Evolutionary conservation across 2,113 vertebrate genomes (phyloP).

Genomic region (Procavia capensis): DNA sequence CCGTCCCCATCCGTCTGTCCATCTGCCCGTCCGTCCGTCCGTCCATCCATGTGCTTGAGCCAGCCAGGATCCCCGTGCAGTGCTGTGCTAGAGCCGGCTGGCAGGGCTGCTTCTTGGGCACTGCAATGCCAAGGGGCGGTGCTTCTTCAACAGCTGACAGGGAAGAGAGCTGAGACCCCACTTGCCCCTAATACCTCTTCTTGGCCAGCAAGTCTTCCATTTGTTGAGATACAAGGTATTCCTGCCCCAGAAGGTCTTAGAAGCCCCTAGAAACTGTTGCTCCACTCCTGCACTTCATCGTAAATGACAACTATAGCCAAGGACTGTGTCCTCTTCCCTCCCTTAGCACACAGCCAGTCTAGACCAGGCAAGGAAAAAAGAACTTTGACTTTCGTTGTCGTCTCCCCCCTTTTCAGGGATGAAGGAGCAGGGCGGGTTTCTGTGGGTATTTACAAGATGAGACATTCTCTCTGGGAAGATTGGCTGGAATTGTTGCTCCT

Average conservation of each 20-base stretch:
- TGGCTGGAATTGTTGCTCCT: not conserved
- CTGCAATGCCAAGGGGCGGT: not conserved
- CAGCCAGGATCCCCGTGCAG: not conserved
- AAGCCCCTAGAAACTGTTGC: not conserved
- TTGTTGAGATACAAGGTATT: not conserved
- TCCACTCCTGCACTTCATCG: not conserved
- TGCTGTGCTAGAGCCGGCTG: not conserved
- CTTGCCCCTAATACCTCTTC: not conserved
- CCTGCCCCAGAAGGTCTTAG: conserved; percentile 36
- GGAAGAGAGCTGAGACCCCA: not conserved
- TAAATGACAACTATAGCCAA: not conserved
- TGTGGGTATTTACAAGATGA: not conserved
- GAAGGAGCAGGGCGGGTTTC: not conserved
- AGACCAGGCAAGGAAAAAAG: not conserved
- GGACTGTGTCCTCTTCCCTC: not conserved
- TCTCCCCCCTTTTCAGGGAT: not conserved
- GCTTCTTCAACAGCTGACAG: conserved; percentile 58
- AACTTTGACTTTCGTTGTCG: fast-evolving
- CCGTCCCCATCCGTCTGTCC: not conserved
- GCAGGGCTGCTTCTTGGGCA: not conserved
- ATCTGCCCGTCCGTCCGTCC: not conserved
- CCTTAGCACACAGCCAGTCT: not conserved
- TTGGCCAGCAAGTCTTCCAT: not conserved
- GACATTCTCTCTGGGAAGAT: not conserved
- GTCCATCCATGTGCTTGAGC: conserved; percentile 51